Conservation (phyloP, 2,797 vertebrate genomes). For the Gobionotothen gibberifrons region DNA sequence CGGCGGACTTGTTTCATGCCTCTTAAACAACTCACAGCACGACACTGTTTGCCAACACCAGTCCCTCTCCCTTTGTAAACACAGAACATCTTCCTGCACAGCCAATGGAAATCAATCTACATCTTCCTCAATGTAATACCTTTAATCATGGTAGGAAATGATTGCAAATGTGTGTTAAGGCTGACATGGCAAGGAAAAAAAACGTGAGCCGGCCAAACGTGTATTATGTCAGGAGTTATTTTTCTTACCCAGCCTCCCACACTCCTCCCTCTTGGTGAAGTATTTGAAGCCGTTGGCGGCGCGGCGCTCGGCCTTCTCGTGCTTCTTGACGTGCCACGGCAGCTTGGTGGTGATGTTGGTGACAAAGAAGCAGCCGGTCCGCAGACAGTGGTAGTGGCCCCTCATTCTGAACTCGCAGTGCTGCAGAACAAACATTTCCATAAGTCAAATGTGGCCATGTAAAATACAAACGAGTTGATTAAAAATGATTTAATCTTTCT, state of each 20-base stretch:
- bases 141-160: conserved; percentile 55
- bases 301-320: conserved; percentile 97
- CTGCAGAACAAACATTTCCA: conserved; percentile 76
- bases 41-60: conserved; percentile 66
- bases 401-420: conserved; percentile 99
- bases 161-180: conserved; percentile 27
- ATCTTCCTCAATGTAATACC: conserved; percentile 59
- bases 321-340: conserved; percentile 98
- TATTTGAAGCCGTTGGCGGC: conserved; percentile 99
- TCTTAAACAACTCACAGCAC: conserved; percentile 62
- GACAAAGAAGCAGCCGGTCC: conserved; percentile 94
- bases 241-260: conserved; percentile 91
- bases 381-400: conserved; percentile 98
- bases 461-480: conserved; percentile 28
- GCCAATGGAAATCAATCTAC: conserved; percentile 67
- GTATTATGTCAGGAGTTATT: conserved; percentile 1
- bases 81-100: conserved; percentile 63
- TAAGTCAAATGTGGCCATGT: conserved; percentile 38
- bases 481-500: conserved; percentile 35
- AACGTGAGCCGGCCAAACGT: conserved; percentile 1
- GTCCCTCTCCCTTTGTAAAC: conserved; percentile 68
- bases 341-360: conserved; percentile 99
- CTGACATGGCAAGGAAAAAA: conserved; percentile 7
- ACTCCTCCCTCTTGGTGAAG: conserved; percentile 98
- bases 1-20: conserved; percentile 66